Conservation (phyloP, 2,797 vertebrate genomes). For the Sandelia bainsii region DNA sequence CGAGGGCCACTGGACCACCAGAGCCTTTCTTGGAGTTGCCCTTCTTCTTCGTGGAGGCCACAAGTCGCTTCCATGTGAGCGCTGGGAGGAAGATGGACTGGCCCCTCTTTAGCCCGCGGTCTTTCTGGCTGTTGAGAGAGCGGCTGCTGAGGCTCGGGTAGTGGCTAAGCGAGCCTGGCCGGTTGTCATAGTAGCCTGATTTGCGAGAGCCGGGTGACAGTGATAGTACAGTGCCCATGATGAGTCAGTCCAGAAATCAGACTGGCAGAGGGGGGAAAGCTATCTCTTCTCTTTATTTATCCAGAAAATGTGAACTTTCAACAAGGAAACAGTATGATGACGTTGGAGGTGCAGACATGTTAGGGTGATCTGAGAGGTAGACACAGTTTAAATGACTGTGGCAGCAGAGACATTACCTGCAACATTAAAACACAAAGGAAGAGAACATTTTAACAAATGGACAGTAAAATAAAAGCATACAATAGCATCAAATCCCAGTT, state of each 20-base stretch:
- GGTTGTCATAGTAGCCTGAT: conserved; percentile 83
- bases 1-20: conserved; percentile 18
- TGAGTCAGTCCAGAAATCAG: conserved; percentile 46
- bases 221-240: conserved; percentile 88
- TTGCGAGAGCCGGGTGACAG: conserved; percentile 85
- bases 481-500: not conserved
- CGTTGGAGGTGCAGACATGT: conserved; percentile 41
- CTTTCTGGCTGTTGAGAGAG: conserved; percentile 83
- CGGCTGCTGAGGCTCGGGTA: conserved; percentile 85
- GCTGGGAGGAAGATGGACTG: conserved; percentile 88
- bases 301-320: conserved; percentile 34
- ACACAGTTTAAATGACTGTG: conserved; percentile 1
- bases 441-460: not conserved
- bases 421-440: conserved; percentile 23
- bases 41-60: conserved; percentile 88
- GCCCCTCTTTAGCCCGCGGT: conserved; percentile 80
- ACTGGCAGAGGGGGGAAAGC: conserved; percentile 8
- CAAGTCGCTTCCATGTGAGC: conserved; percentile 88
- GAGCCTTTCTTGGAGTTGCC: conserved; percentile 78
- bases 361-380: conserved; percentile 19
- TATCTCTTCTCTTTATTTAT: conserved; percentile 23
- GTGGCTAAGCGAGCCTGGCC: conserved; percentile 81
- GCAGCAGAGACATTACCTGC: conserved; percentile 36
- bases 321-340: conserved; percentile 30
- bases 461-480: not conserved